Percentiles rank a stretch among this genome's conserved stretches.
phyloP scores from a whole-genome alignment of 2,113 vertebrate genomes.

The Hystrix brachyura region DNA sequence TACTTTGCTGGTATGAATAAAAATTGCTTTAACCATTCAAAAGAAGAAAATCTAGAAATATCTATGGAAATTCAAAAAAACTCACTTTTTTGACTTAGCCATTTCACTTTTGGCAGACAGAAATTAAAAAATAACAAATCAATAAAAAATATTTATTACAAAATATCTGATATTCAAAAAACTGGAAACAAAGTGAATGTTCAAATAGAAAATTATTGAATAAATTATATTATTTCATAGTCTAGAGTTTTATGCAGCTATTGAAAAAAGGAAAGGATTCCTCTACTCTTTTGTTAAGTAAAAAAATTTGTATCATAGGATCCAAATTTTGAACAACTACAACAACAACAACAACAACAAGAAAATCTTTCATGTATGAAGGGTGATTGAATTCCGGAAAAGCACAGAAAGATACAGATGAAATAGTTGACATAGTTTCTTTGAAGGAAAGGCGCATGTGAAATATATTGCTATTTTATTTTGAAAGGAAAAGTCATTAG shows the following conservation, averaged over 20 bases:
- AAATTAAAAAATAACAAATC: slow-evolving; percentile 26
- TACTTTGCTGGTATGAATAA: slow-evolving; percentile 41
- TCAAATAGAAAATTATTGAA: neutral
- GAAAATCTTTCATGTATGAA: neutral
- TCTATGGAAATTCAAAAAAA: slow-evolving; percentile 56
- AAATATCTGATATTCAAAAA: slow-evolving; percentile 16
- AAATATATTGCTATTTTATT: neutral
- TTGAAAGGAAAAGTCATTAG: slow-evolving; percentile 16
- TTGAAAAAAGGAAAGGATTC: neutral
- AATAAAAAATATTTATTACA: slow-evolving; percentile 50
- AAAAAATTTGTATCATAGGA: neutral
- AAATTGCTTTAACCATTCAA: slow-evolving; percentile 43
- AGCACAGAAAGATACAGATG: neutral
- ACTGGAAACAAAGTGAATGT: neutral
- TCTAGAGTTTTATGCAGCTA: slow-evolving; percentile 21
- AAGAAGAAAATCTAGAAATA: slow-evolving; percentile 57
- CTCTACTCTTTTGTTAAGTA: neutral
- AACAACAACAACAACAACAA: neutral
- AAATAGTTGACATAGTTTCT: neutral
- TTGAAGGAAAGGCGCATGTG: neutral
- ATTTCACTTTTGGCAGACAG: slow-evolving; percentile 34
- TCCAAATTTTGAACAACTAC: neutral
- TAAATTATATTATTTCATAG: slow-evolving; percentile 38
- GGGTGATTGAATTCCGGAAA: neutral
- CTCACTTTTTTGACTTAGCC: slow-evolving; percentile 1